Evolutionary conservation across 2,888 invertebrate genomes (phyloP), one percentile per base, ranked within the genome.

Genomic region (Lasioglossum marginatum): DNA sequence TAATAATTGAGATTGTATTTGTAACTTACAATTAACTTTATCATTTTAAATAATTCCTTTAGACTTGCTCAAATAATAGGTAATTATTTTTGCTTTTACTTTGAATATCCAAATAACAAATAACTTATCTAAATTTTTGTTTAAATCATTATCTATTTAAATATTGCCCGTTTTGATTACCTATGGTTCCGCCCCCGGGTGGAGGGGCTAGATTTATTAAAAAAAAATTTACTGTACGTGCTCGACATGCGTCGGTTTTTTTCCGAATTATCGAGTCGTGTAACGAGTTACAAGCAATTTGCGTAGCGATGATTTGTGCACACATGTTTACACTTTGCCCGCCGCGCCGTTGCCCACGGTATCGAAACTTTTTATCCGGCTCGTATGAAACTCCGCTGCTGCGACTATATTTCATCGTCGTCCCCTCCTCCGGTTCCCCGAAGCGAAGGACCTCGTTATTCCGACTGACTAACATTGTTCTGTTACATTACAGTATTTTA

Each of bases 211-310:
- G 40, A 74, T 84, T 79, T 63, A 37, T 66, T 12, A 16, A 31
- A 72, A 68, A 45, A 52, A 52, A 48, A 60, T 27, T 27, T 40
- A 5, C 23, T 4, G 19, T 0, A 4, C 10, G 4, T 19, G 12
- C 4, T 27, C 23, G 8, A 23, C 48, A 16, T 27, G 14, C 27
- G 27, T 16, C 31, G 45, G 43, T n/a, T 68, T 23, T 66, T 23
- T 23, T 6, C 10, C 14, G 37, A 34, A 79, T 60, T 66, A 60
- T 57, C 14, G 31, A 14, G 40, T 19, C 37, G 14, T 27, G 74
- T 43, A 85, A 77, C 81, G 71, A 81, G 77, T 78, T 80, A 74
- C 81, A 57, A 8, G 31, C 76, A 74, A 71, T 81, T 85, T 70
- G 71, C 66, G 75, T 75, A 60, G 81, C 78, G 40, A 16, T 71